Evolutionary conservation across 92 coral and sea anemone species (phyloP).

Genomic region (Meandrina meandrites): DNA sequence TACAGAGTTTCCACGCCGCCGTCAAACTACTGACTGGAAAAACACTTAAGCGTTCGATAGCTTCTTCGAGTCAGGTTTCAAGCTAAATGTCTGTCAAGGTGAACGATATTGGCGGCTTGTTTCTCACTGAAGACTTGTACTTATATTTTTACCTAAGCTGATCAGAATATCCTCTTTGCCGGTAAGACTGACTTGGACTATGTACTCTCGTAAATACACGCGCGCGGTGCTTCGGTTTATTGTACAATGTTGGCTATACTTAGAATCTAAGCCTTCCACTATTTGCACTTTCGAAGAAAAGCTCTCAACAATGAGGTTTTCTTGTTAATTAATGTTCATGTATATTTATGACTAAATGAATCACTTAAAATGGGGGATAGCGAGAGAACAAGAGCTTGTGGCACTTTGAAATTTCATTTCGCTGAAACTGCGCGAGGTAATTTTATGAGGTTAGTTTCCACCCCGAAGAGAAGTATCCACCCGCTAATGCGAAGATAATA

Average conservation of each 20-base stretch:
- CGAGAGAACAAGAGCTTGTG: background rate
- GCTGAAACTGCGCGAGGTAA: background rate
- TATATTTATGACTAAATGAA: background rate
- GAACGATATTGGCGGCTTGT: too few relatives aligned
- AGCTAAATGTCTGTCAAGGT: too few relatives aligned
- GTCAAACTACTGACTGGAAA: too few relatives aligned
- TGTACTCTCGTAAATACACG: background rate
- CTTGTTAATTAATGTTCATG: background rate
- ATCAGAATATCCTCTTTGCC: too few relatives aligned
- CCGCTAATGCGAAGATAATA: background rate
- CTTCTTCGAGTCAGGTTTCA: too few relatives aligned
- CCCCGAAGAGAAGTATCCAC: background rate
- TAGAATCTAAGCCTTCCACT: background rate
- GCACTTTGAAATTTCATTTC: background rate
- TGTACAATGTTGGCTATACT: background rate
- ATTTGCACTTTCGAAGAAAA: background rate
- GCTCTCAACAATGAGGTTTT: background rate
- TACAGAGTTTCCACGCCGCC: too few relatives aligned
- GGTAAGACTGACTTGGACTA: too few relatives aligned
- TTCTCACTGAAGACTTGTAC: too few relatives aligned
- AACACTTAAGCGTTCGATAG: too few relatives aligned
- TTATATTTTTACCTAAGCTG: too few relatives aligned
- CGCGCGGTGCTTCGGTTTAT: too few relatives aligned
- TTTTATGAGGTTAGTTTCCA: background rate
- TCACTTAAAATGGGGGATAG: background rate